These are phyloP conservation scores for Ctenosaura bakeri DNA, from an alignment of 2,797 vertebrate species.

Conservation along the genomic window DNA sequence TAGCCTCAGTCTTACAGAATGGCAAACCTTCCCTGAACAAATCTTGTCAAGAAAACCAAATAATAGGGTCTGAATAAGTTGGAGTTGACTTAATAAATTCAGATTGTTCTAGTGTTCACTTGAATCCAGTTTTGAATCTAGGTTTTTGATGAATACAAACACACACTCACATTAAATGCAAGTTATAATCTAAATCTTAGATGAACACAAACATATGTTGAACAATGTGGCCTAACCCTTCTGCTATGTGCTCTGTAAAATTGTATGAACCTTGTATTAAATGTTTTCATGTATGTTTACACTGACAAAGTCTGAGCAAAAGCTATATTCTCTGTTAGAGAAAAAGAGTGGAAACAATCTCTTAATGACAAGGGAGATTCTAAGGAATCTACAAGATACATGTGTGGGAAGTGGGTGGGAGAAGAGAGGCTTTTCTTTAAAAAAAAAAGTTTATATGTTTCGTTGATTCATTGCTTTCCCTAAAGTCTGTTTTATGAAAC, in stretches of 20 bases:
- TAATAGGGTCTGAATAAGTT: no score
- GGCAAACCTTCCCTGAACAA: no score
- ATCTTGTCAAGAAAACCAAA: no score
- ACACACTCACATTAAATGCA: no score
- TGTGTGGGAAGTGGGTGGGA: neutral
- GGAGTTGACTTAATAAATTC: neutral
- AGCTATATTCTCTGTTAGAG: neutral
- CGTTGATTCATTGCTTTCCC: slow-evolving; percentile 37
- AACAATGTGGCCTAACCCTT: neutral
- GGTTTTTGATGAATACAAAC: no score
- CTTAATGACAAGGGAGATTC: neutral
- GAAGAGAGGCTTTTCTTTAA: neutral
- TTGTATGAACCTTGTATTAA: neutral
- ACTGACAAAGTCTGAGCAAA: neutral
- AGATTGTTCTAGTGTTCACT: neutral
- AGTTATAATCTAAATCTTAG: neutral
- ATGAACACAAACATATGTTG: neutral
- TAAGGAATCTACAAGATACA: neutral
- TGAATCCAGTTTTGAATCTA: neutral
- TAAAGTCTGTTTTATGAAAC: slow-evolving; percentile 64
- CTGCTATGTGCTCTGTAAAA: neutral
- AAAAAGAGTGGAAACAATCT: neutral
- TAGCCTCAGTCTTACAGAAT: no score
- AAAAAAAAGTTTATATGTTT: neutral
- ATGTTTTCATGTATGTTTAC: neutral